Conservation (phyloP, 2,888 invertebrate species). For the Pharmacophagus antenor region DNA sequence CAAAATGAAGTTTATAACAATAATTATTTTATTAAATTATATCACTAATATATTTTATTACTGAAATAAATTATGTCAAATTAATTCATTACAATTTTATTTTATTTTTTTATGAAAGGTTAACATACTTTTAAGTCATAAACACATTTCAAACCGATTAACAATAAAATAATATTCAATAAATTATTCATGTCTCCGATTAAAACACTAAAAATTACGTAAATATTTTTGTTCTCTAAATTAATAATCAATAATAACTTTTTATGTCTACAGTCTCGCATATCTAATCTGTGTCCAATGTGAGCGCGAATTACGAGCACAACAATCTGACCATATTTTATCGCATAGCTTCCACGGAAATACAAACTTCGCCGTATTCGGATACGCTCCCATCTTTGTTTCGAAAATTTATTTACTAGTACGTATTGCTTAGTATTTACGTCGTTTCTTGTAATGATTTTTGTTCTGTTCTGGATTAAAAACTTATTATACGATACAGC, state of each 20-base stretch:
- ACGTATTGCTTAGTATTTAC: slow-evolving; percentile 27
- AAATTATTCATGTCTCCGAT: too few relatives aligned
- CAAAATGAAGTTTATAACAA: too few relatives aligned
- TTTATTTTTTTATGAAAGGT: too few relatives aligned
- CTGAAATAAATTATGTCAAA: neutral
- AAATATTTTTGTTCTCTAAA: too few relatives aligned
- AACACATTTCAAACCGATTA: too few relatives aligned
- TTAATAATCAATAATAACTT: too few relatives aligned
- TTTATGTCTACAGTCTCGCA: slow-evolving; percentile 11
- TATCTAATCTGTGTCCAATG: slow-evolving; percentile 35
- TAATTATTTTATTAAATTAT: too few relatives aligned
- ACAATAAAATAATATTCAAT: too few relatives aligned
- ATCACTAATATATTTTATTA: neutral
- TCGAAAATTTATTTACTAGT: slow-evolving; percentile 26
- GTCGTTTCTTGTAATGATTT: slow-evolving; percentile 11
- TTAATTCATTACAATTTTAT: neutral
- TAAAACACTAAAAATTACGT: too few relatives aligned
- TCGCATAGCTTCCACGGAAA: slow-evolving; percentile 40
- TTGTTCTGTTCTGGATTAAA: too few relatives aligned
- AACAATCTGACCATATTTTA: slow-evolving; percentile 42
- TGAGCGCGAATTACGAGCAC: slow-evolving; percentile 37
- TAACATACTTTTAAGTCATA: too few relatives aligned
- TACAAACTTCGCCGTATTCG: slow-evolving; percentile 41
- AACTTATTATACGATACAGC: too few relatives aligned
- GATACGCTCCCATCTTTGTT: slow-evolving; percentile 31